Percentiles rank a stretch among this genome's conserved stretches.
phyloP scores from a whole-genome alignment of 2,888 invertebrate species.

The Drosophila limbata region DNA sequence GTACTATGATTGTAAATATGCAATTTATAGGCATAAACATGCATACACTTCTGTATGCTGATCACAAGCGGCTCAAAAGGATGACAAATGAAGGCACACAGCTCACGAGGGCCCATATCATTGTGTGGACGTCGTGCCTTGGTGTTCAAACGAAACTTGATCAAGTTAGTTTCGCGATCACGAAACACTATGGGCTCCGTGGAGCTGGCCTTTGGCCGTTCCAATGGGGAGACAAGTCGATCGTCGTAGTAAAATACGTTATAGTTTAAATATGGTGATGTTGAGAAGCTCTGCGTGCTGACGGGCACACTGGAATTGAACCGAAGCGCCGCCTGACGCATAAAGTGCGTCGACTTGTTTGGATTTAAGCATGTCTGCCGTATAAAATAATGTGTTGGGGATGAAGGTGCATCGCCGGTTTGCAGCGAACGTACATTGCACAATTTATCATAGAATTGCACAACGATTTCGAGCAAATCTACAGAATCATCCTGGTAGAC shows the following conservation, averaged over 20 bases:
- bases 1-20: conserved; percentile 90
- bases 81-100: conserved; percentile 98
- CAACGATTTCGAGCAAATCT: conserved; percentile 92
- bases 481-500: conserved; percentile 96
- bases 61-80: conserved; percentile 98
- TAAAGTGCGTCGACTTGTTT: conserved; percentile 88
- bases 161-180: conserved; percentile 91
- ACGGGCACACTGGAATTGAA: conserved; percentile 96
- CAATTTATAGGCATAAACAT: conserved; percentile 98
- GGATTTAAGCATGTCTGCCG: conserved; percentile 40
- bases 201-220: conserved; percentile 94
- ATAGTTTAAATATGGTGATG: conserved; percentile 96
- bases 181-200: conserved; percentile 94
- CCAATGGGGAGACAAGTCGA: conserved; percentile 97
- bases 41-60: conserved; percentile 95
- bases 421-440: conserved; percentile 94
- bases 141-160: conserved; percentile 92
- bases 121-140: conserved; percentile 39
- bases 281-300: conserved; percentile 96
- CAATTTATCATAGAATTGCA: conserved; percentile 96
- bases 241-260: conserved; percentile 97
- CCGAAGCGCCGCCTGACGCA: conserved; percentile 94
- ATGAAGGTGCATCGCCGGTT: conserved; percentile 93
- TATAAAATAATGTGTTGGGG: conserved; percentile 87
- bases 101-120: conserved; percentile 87